These are phyloP conservation scores for Microcebus griseorufus DNA, from an alignment of 2,113 vertebrate genomes.

Conservation along the genomic window DNA sequence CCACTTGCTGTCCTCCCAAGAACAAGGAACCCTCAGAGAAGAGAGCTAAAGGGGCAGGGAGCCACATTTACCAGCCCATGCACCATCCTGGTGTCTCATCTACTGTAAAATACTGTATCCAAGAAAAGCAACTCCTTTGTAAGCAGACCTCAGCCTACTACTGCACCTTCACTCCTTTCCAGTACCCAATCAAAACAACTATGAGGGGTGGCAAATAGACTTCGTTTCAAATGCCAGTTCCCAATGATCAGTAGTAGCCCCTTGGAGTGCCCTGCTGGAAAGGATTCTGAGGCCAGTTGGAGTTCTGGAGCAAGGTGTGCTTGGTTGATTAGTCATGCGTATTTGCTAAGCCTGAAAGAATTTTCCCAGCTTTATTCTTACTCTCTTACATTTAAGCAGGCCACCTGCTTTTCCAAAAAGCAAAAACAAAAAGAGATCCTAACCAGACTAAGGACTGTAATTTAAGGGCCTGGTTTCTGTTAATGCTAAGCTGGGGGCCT, in stretches of 20 bases:
- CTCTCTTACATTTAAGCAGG: background rate
- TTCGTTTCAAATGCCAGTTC: background rate
- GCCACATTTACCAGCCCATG: background rate
- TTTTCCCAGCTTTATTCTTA: background rate
- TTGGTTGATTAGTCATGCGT: background rate
- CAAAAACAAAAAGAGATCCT: background rate
- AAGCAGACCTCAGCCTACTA: background rate
- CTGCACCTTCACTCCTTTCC: background rate
- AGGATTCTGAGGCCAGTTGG: background rate
- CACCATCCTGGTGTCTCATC: background rate
- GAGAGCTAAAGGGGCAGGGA: background rate
- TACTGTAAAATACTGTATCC: background rate
- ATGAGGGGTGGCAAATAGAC: background rate
- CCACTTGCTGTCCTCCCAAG: background rate
- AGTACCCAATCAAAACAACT: background rate
- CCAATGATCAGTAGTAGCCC: fast-evolving
- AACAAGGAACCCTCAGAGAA: background rate
- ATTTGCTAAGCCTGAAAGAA: background rate
- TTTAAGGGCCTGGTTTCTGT: background rate
- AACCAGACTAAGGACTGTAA: background rate
- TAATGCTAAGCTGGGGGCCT: background rate
- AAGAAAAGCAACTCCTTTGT: background rate
- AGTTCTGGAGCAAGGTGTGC: background rate
- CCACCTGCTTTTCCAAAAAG: background rate
- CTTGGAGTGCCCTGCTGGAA: background rate